Evolutionary conservation across 2,888 invertebrate species (phyloP).

Genomic region (Eupelmus urozonus): DNA sequence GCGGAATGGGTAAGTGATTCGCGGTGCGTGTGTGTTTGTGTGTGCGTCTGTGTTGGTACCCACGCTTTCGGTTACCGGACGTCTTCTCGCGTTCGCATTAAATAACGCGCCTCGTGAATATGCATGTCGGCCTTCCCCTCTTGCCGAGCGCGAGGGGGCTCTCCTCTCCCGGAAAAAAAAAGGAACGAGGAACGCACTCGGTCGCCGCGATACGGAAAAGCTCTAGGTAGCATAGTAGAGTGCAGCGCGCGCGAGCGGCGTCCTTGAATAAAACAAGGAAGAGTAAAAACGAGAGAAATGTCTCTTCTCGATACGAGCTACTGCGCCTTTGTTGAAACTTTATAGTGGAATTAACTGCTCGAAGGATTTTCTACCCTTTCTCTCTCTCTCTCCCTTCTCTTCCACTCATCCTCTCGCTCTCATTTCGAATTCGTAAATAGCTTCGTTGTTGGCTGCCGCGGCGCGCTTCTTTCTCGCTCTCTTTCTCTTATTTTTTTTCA

Average conservation of each 20-base stretch:
- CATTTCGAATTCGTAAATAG: slow-evolving; percentile 55
- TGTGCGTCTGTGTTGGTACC: not conserved
- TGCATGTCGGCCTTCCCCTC: slow-evolving; percentile 61
- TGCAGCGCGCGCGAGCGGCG: slow-evolving; percentile 19
- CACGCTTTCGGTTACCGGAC: slow-evolving; percentile 52
- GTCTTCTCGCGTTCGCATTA: slow-evolving; percentile 64
- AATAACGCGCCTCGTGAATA: slow-evolving; percentile 69
- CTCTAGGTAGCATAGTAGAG: slow-evolving; percentile 13
- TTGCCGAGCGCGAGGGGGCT: slow-evolving; percentile 45
- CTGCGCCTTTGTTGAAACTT: slow-evolving; percentile 58
- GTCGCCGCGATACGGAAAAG: slow-evolving; percentile 40
- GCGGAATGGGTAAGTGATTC: slow-evolving; percentile 48
- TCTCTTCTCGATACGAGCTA: slow-evolving; percentile 50
- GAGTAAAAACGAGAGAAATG: slow-evolving; percentile 48
- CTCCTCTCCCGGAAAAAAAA: not conserved
- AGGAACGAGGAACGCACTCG: slow-evolving; percentile 34
- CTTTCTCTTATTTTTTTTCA: not conserved
- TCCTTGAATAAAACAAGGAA: slow-evolving; percentile 59
- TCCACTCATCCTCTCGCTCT: slow-evolving; percentile 39
- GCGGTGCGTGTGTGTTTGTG: not conserved
- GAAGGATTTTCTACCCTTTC: slow-evolving; percentile 50
- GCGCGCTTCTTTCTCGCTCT: slow-evolving; percentile 3
- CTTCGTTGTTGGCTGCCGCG: slow-evolving; percentile 3
- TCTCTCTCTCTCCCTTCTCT: no score
- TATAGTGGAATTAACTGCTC: slow-evolving; percentile 58